These are phyloP conservation scores for Chymomyza caudatula DNA, from an alignment of 2,888 invertebrate species.

Conservation along the genomic window DNA sequence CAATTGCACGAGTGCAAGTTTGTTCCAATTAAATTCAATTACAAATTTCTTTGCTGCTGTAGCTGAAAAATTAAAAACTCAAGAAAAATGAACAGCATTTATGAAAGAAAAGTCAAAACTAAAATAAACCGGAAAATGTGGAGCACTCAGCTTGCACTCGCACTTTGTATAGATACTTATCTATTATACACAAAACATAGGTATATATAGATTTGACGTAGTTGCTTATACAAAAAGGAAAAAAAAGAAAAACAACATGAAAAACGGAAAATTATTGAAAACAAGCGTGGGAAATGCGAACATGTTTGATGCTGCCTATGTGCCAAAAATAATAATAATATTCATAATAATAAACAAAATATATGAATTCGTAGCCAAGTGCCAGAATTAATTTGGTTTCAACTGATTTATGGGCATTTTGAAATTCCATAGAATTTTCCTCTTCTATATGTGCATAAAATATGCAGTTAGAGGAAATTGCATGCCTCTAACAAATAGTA, in stretches of 20 bases:
- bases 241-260: neutral
- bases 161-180: neutral
- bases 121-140: conserved; percentile 66
- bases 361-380: neutral
- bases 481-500: neutral
- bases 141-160: conserved; percentile 49
- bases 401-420: conserved; percentile 13
- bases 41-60: neutral
- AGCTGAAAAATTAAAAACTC: neutral
- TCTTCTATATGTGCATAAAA: neutral
- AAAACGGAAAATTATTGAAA: neutral
- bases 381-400: neutral
- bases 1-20: neutral
- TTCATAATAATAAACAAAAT: neutral
- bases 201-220: neutral
- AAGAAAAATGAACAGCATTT: neutral
- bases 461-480: neutral
- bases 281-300: conserved; percentile 60
- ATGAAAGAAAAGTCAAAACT: conserved; percentile 4
- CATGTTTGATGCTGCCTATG: conserved; percentile 12
- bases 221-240: neutral
- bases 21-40: neutral
- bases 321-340: conserved; percentile 36
- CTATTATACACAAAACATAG: neutral
- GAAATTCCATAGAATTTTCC: conserved; percentile 22